A percentile compares a stretch with the other conserved stretches of the same genome.
These are phyloP conservation scores for Rhinolophus ferrumequinum DNA, from an alignment of 2,113 vertebrate species.

Conservation along the genomic window DNA sequence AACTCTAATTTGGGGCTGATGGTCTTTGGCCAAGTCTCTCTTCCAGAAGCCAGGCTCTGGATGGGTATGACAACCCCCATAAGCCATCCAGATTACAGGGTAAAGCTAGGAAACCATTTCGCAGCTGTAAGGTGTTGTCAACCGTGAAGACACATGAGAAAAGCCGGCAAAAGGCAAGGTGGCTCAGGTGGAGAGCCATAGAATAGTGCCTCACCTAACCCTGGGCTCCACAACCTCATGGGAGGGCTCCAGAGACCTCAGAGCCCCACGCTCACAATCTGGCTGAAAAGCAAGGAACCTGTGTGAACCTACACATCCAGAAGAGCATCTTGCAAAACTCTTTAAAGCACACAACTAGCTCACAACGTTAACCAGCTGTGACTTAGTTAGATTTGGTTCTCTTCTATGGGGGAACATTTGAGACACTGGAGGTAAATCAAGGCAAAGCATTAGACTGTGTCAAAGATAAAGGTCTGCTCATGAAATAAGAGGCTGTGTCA, in stretches of 20 bases:
- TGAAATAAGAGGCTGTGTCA: conserved; percentile 39
- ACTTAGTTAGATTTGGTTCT: background rate
- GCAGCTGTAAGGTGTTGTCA: conserved; percentile 56
- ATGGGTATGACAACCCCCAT: conserved; percentile 64
- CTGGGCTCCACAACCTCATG: background rate
- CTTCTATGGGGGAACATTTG: background rate
- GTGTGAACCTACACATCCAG: background rate
- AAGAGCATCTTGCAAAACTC: conserved; percentile 37
- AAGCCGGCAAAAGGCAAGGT: conserved; percentile 33
- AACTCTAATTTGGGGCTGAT: background rate
- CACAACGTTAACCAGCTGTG: background rate
- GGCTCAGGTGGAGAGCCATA: background rate
- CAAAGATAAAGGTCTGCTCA: background rate
- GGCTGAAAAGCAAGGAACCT: background rate
- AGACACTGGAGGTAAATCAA: conserved; percentile 34
- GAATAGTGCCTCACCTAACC: background rate
- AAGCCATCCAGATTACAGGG: conserved; percentile 69
- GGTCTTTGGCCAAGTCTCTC: conserved; percentile 72
- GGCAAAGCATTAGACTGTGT: background rate
- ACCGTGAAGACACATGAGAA: conserved; percentile 21
- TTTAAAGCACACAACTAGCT: conserved; percentile 28
- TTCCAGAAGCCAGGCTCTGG: conserved; percentile 66
- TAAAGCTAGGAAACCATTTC: conserved; percentile 65
- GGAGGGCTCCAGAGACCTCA: background rate
- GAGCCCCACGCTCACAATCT: background rate